Percentiles rank a stretch among this genome's conserved stretches.
These are phyloP conservation scores for Cosmopolites sordidus DNA, from an alignment of 2,888 invertebrate species.

Conservation along the genomic window DNA sequence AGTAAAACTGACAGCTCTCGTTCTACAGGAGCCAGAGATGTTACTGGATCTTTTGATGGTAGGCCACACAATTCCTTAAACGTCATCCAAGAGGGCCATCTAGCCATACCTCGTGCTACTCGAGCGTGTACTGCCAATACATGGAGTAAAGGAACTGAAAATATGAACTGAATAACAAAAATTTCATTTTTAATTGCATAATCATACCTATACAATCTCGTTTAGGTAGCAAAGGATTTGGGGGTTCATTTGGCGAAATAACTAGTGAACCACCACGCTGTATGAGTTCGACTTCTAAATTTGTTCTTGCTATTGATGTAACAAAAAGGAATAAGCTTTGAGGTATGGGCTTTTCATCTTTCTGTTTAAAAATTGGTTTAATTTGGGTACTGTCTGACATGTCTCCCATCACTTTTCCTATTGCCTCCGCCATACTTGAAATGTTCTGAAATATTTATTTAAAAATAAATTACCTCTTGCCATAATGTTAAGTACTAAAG, in stretches of 20 bases:
- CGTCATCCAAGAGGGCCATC: conserved; percentile 55
- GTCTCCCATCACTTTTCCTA: conserved; percentile 91
- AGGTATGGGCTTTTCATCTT: conserved; percentile 59
- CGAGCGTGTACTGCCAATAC: conserved; percentile 84
- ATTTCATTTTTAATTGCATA: neutral
- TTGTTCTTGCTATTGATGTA: conserved; percentile 83
- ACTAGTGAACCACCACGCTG: conserved; percentile 79
- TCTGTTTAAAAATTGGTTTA: conserved; percentile 73
- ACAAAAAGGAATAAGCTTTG: conserved; percentile 83
- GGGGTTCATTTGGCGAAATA: conserved; percentile 42
- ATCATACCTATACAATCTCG: conserved; percentile 71
- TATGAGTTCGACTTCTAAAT: conserved; percentile 88
- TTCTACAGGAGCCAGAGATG: conserved; percentile 47
- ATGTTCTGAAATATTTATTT: conserved; percentile 57
- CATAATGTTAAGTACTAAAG: no score
- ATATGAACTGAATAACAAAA: neutral
- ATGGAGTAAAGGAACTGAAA: conserved; percentile 73
- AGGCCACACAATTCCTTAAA: conserved; percentile 53
- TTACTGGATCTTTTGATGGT: conserved; percentile 38
- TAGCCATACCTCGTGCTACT: conserved; percentile 60
- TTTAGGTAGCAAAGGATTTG: conserved; percentile 65
- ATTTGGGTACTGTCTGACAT: conserved; percentile 84
- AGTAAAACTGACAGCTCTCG: conserved; percentile 78
- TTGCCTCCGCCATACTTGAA: conserved; percentile 76
- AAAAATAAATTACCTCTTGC: no score